Base-by-base conservation (phyloP, 2,888 invertebrate species). In the Amphipyra tragopoginis region DNA sequence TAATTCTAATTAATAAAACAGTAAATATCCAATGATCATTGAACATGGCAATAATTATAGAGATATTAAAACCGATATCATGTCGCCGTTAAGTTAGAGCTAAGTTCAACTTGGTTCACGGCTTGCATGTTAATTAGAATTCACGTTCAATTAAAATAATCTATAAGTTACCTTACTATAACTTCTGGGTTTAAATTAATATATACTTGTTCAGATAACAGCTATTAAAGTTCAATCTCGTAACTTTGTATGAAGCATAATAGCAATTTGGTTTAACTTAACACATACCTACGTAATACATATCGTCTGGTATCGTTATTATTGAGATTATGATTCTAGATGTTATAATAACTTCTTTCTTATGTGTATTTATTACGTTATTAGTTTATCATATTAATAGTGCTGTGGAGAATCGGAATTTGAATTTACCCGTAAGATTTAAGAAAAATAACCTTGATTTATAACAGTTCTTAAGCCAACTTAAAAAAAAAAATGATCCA, bases 141-240 rank as follows among this genome's bases (percentile, higher is more conserved):
- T 72, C 80, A 76, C 69, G 77, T 81, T 80, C 72, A 80, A 75
- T 81, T 80, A 78, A 76, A 77, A 70, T 76, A 72, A 77, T 79
- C 75, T 74, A 63, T 79, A 65, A 74, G 56, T 79, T 72, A 76
- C 56, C 60, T 14, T 67, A 58, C 58, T 62, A 73, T 77, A 70
- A 69, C 62, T 79, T 67, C 64, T 65, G 67, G 77, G 54, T 72
- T 74, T 74, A 65, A 68, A 72, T 72, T 72, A 68, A 72, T 66
- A 73, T 65, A 63, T 69, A 62, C 59, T 51, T 58, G 62, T 58
- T 73, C 65, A 47, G 72, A 65, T 72, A 60, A 55, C 54, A 52
- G 54, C 56, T 62, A 70, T 64, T 77, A 56, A 67, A 66, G 43
- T 62, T 59, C 47, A 67, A 74, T 67, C 58, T 63, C 56, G 55